phyloP scores from a whole-genome alignment of 2,113 vertebrate genomes.

The Capreolus pygargus region DNA sequence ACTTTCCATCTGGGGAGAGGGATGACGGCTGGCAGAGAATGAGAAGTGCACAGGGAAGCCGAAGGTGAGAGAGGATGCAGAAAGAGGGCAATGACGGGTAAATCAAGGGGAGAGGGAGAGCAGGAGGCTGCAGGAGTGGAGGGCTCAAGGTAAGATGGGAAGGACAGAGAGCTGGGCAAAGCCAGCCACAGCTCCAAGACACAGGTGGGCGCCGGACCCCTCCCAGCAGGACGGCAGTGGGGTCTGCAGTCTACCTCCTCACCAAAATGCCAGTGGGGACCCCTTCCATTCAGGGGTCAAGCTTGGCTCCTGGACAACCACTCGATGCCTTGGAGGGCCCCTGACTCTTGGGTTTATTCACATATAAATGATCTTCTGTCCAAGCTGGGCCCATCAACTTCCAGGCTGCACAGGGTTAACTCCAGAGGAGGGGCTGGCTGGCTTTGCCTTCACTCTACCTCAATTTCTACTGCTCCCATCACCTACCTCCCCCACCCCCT shows the following conservation, averaged over 20 bases:
- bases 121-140: background rate
- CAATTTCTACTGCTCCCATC: slow-evolving; percentile 97
- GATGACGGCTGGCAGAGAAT: background rate
- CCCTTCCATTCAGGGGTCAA: background rate
- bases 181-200: background rate
- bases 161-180: background rate
- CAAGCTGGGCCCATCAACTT: slow-evolving; percentile 62
- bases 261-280: background rate
- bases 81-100: background rate
- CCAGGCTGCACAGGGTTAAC: slow-evolving; percentile 81
- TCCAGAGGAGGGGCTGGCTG: slow-evolving; percentile 70
- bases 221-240: background rate
- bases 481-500: slow-evolving; percentile 91
- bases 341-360: slow-evolving; percentile 46
- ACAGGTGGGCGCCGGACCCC: background rate
- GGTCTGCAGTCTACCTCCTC: background rate
- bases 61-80: slow-evolving; percentile 39
- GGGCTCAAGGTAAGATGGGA: background rate
- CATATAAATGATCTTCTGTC: slow-evolving; percentile 71
- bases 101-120: background rate
- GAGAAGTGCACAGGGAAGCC: slow-evolving; percentile 6
- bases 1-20: slow-evolving; percentile 43
- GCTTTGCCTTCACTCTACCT: slow-evolving; percentile 85
- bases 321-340: background rate
- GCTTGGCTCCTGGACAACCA: background rate